Evolutionary conservation across 2,797 vertebrate species (phyloP).

Genomic region (Anniella stebbinsi): DNA sequence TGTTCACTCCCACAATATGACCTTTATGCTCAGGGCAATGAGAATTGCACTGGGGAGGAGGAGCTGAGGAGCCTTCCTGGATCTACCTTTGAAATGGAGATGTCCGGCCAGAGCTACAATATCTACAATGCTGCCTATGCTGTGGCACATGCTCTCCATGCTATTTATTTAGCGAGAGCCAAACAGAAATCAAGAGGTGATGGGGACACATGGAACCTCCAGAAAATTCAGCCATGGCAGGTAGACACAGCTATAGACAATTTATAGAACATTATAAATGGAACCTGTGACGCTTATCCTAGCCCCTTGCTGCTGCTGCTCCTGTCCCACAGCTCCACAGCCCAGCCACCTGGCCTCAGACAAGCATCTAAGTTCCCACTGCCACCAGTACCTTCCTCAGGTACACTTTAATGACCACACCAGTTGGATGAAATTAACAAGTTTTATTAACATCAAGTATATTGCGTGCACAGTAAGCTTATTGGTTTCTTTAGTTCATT

Average conservation of each 20-base stretch:
- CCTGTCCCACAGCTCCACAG: no score
- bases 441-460: no score
- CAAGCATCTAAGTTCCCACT: no score
- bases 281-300: no score
- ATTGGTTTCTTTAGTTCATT: no score
- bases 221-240: background rate
- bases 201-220: background rate
- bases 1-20: background rate
- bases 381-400: no score
- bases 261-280: background rate
- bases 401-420: no score
- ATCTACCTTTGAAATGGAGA: background rate
- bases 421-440: no score
- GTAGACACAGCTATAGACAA: background rate
- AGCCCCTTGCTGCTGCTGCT: no score
- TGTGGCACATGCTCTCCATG: background rate
- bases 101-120: background rate
- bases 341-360: no score
- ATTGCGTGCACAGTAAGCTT: no score
- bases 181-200: background rate
- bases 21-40: fast-evolving
- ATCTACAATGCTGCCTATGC: no score
- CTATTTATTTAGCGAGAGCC: background rate
- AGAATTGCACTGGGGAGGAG: background rate
- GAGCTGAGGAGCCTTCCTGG: background rate